These are phyloP conservation scores for Baryphthengus martii DNA, from an alignment of 2,113 vertebrate species.

Conservation along the genomic window DNA sequence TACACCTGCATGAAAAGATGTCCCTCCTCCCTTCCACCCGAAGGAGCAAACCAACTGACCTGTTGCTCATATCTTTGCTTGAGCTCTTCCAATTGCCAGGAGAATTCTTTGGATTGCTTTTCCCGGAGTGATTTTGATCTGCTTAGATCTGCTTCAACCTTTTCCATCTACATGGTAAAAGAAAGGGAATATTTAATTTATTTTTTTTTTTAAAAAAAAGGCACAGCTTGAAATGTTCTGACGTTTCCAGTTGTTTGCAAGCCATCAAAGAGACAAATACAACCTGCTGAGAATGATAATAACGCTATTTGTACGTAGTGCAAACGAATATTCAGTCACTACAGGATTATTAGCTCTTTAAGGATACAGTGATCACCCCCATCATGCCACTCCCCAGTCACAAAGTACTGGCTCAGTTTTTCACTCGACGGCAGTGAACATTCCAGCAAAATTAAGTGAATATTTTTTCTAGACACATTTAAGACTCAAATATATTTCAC, in stretches of 20 bases:
- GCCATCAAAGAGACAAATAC: background rate
- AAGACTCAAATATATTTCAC: background rate
- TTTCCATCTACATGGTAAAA: constrained; percentile 85
- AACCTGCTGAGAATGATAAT: background rate
- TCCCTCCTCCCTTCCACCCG: background rate
- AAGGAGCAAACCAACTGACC: constrained; percentile 78
- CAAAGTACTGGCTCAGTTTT: background rate
- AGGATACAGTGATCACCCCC: background rate
- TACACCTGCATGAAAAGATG: background rate
- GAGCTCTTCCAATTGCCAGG: constrained; percentile 82
- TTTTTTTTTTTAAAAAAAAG: background rate
- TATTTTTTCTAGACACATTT: background rate
- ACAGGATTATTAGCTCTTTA: background rate
- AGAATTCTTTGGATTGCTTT: constrained; percentile 87
- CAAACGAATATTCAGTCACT: background rate
- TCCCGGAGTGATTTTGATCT: constrained; percentile 87
- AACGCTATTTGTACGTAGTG: background rate
- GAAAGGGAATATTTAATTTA: constrained; percentile 76
- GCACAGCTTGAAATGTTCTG: background rate
- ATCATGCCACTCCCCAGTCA: background rate
- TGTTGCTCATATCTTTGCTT: constrained; percentile 85
- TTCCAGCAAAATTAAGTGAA: background rate
- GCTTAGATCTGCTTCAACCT: constrained; percentile 87
- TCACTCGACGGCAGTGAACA: background rate
- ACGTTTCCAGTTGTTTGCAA: constrained; percentile 6